These are phyloP conservation scores for Zaprionus capensis DNA, from an alignment of 1,140 invertebrate species.

Conservation along the genomic window DNA sequence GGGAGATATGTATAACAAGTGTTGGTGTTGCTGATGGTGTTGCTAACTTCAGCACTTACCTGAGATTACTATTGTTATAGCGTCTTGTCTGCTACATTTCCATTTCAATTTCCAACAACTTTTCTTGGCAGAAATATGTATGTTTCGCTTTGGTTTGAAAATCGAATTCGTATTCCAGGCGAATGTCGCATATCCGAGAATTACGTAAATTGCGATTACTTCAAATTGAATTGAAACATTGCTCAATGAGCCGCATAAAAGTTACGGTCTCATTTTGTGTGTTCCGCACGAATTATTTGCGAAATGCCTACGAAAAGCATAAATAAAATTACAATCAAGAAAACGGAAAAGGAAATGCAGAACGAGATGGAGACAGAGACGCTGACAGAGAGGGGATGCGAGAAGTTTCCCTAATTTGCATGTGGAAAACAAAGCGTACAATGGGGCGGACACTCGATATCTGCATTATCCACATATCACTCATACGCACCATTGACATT, in stretches of 20 bases:
- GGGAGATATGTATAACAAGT: background rate
- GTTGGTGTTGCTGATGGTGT: background rate
- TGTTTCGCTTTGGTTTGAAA: background rate
- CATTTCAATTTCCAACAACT: constrained; percentile 1
- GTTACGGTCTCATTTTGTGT: constrained; percentile 35
- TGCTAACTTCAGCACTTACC: background rate
- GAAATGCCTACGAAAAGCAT: constrained; percentile 42
- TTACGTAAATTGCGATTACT: constrained; percentile 65
- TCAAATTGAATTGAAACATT: constrained; percentile 67
- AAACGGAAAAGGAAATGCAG: constrained; percentile 10
- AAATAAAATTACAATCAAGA: constrained; percentile 48
- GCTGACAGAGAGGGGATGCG: background rate
- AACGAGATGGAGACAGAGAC: background rate
- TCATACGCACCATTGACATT: constrained; percentile 41
- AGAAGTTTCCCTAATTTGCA: constrained; percentile 42
- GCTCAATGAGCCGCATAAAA: constrained; percentile 69
- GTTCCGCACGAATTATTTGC: constrained; percentile 63
- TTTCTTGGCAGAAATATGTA: background rate
- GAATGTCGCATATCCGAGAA: constrained; percentile 11
- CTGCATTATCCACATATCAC: constrained; percentile 31
- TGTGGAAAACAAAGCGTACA: constrained; percentile 22
- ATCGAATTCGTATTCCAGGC: background rate
- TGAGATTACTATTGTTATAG: constrained; percentile 3
- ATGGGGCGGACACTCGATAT: background rate
- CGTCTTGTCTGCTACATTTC: background rate